A percentile compares a stretch with the other conserved stretches of the same genome.
Conservation (phyloP, 2,113 vertebrate species). For the Thalassoma bifasciatum region DNA sequence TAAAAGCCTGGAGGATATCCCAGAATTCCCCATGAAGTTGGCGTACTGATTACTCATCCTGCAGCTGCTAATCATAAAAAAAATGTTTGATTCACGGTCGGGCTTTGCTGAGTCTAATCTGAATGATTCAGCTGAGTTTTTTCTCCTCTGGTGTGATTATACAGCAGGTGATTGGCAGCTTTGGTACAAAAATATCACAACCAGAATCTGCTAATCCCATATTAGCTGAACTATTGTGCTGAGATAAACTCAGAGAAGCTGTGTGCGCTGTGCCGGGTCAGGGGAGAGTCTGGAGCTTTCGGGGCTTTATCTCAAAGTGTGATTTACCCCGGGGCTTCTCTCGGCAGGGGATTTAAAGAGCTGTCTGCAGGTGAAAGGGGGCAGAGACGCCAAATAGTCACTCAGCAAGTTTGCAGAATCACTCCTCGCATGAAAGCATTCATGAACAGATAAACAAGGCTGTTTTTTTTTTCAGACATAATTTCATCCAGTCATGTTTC, state of each 20-base stretch:
- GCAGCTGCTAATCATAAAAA: constrained; percentile 29
- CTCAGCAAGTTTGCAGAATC: constrained; percentile 47
- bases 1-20: constrained; percentile 2
- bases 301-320: constrained; percentile 65
- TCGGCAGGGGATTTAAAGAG: constrained; percentile 55
- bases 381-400: constrained; percentile 27
- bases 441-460: constrained; percentile 34
- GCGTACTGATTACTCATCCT: constrained; percentile 6
- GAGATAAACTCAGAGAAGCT: constrained; percentile 33
- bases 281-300: constrained; percentile 34
- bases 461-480: constrained; percentile 21
- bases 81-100: constrained; percentile 9
- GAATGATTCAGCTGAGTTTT: constrained; percentile 40
- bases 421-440: constrained; percentile 32
- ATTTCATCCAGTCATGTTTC: constrained; percentile 8
- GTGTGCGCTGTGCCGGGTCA: constrained; percentile 2
- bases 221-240: constrained; percentile 58
- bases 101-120: constrained; percentile 40
- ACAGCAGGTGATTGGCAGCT: constrained; percentile 59
- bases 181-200: constrained; percentile 54
- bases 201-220: constrained; percentile 48
- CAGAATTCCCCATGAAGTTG: background rate
- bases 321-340: constrained; percentile 56
- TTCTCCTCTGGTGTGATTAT: constrained; percentile 24
- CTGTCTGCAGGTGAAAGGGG: constrained; percentile 40